Percentiles rank a stretch among this genome's conserved stretches.
phyloP scores from a whole-genome alignment of 2,113 vertebrate genomes.

The Octodon degus region DNA sequence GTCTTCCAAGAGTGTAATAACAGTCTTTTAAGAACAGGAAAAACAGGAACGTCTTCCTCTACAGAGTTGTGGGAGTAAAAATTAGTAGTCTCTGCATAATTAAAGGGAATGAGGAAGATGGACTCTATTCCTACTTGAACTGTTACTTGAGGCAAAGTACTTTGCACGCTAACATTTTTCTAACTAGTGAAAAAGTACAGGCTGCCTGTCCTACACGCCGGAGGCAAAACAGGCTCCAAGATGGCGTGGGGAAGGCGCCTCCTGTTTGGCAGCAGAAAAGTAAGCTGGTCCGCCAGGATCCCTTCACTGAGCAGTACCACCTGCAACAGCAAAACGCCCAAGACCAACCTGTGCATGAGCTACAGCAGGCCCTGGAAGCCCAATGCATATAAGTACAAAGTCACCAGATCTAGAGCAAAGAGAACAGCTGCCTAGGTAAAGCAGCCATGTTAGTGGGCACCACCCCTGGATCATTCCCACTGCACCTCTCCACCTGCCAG shows the following conservation, averaged over 20 bases:
- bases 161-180: conserved; percentile 39
- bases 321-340: conserved; percentile 98
- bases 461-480: conserved; percentile 94
- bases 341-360: conserved; percentile 98
- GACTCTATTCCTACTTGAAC: conserved; percentile 36
- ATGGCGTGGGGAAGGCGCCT: not conserved
- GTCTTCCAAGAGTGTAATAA: conserved; percentile 21
- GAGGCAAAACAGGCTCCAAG: not conserved
- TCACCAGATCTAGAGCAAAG: conserved; percentile 98
- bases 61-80: conserved; percentile 1
- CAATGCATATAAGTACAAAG: conserved; percentile 96
- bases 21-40: not conserved
- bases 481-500: conserved; percentile 95
- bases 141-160: conserved; percentile 56
- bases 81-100: conserved; percentile 66
- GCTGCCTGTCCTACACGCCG: not conserved
- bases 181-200: conserved; percentile 50
- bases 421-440: conserved; percentile 99
- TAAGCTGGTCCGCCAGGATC: conserved; percentile 95
- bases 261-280: conserved; percentile 84
- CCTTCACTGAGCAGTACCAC: conserved; percentile 98
- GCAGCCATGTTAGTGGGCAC: conserved; percentile 92
- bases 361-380: conserved; percentile 97
- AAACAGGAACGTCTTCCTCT: conserved; percentile 67
- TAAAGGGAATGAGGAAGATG: conserved; percentile 30